Evolutionary conservation across 2,113 vertebrate species (phyloP).

Genomic region (Calonectris borealis): DNA sequence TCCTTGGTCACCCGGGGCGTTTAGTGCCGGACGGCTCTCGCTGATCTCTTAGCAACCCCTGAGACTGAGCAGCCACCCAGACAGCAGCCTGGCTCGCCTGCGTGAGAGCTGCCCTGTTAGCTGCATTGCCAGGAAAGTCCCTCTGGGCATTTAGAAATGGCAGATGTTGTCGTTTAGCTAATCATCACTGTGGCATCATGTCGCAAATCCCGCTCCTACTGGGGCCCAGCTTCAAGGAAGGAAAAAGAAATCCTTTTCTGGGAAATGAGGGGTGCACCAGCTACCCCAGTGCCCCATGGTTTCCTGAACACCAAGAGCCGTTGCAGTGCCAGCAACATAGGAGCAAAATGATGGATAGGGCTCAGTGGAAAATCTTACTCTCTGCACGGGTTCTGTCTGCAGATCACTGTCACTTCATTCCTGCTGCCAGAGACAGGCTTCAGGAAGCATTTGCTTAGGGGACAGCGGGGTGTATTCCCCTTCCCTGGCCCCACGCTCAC

Average conservation of each 20-base stretch:
- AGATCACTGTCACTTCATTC: background rate
- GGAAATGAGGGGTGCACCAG: background rate
- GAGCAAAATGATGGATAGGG: background rate
- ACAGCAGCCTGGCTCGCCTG: background rate
- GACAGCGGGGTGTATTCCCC: background rate
- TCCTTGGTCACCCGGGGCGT: background rate
- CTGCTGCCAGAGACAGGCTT: background rate
- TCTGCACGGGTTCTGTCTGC: background rate
- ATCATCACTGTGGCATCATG: background rate
- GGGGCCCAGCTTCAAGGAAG: background rate
- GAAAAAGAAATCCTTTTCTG: background rate
- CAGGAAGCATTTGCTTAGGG: background rate
- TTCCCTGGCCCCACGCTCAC: background rate
- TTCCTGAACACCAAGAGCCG: background rate
- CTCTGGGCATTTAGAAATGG: background rate
- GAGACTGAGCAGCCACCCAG: background rate
- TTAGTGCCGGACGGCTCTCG: background rate
- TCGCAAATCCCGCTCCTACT: background rate
- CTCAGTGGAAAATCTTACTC: constrained; percentile 26
- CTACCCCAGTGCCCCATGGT: background rate
- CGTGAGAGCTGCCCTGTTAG: background rate
- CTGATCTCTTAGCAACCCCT: constrained; percentile 11
- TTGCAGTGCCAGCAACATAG: background rate
- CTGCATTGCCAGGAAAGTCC: background rate
- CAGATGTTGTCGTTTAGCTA: background rate